Percentiles rank a stretch among this genome's conserved stretches.
Conservation (phyloP, 30 jellyfish, hydroid and myxozoan species). For the Aurelia aurita region DNA sequence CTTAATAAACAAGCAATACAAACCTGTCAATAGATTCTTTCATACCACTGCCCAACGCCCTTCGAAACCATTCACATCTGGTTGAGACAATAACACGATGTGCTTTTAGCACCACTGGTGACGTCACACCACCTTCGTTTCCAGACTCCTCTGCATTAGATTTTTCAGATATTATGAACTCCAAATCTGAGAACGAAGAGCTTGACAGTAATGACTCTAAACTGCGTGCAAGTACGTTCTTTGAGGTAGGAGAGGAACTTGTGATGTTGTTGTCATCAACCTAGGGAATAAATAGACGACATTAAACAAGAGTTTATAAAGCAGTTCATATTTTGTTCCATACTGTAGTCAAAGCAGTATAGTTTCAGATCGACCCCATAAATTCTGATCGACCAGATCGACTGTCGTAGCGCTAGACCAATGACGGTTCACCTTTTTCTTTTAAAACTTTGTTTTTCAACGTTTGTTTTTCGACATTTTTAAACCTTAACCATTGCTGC, state of each 20-base stretch:
- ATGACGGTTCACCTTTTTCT: no score
- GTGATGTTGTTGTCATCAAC: no score
- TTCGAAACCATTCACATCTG: slow-evolving; percentile 60
- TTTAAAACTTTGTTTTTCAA: no score
- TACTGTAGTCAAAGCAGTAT: no score
- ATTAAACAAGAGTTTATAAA: no score
- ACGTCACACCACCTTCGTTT: neutral
- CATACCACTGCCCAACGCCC: slow-evolving; percentile 74
- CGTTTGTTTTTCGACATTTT: no score
- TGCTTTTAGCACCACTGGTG: slow-evolving; percentile 42
- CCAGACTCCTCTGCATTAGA: neutral
- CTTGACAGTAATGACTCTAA: slow-evolving; percentile 18
- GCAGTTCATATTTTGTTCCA: no score
- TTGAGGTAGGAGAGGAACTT: neutral
- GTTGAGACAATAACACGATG: slow-evolving; percentile 69
- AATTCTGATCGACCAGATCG: no score
- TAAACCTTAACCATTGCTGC: no score
- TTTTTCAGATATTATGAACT: slow-evolving; percentile 18
- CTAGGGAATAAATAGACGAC: no score
- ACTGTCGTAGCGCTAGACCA: no score
- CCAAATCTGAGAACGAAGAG: slow-evolving; percentile 24
- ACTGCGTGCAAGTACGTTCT: slow-evolving; percentile 1
- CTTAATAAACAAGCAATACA: neutral
- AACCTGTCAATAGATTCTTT: slow-evolving; percentile 68
- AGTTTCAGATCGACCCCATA: no score